These are phyloP conservation scores for Mastomys natalensis DNA, from an alignment of 2,113 vertebrate genomes.

Conservation along the genomic window DNA sequence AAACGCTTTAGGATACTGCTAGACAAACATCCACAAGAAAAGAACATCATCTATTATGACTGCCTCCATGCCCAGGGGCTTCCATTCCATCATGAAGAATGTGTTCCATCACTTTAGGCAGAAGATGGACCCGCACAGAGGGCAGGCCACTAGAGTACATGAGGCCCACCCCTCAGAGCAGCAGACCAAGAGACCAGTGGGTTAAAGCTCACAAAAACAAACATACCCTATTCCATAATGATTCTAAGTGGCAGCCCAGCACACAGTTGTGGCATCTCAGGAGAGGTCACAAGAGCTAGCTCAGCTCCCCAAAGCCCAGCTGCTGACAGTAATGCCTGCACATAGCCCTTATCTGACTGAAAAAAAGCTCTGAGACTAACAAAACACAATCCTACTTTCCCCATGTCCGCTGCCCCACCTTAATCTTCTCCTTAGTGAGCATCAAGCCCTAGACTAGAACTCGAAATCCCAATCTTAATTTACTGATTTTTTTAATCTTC, in stretches of 20 bases:
- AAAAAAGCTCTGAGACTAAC: neutral
- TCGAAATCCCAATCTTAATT: neutral
- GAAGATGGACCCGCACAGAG: neutral
- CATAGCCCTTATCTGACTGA: neutral
- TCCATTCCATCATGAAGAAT: neutral
- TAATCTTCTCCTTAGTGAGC: neutral
- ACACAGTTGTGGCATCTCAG: neutral
- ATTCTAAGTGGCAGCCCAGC: neutral
- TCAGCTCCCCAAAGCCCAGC: neutral
- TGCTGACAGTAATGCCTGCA: neutral
- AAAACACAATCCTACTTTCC: neutral
- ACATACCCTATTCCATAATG: accelerated
- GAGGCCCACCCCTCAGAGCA: neutral
- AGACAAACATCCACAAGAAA: accelerated
- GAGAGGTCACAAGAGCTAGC: neutral
- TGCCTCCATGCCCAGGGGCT: neutral
- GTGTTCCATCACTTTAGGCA: neutral
- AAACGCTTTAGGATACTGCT: neutral
- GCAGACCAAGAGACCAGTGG: neutral
- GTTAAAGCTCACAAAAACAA: neutral
- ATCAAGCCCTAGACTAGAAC: neutral
- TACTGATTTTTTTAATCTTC: neutral
- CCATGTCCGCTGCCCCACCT: accelerated
- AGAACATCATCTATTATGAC: neutral
- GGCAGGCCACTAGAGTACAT: neutral